Evolutionary conservation across 2,113 vertebrate genomes (phyloP).

Genomic region (Lycaon pictus): DNA sequence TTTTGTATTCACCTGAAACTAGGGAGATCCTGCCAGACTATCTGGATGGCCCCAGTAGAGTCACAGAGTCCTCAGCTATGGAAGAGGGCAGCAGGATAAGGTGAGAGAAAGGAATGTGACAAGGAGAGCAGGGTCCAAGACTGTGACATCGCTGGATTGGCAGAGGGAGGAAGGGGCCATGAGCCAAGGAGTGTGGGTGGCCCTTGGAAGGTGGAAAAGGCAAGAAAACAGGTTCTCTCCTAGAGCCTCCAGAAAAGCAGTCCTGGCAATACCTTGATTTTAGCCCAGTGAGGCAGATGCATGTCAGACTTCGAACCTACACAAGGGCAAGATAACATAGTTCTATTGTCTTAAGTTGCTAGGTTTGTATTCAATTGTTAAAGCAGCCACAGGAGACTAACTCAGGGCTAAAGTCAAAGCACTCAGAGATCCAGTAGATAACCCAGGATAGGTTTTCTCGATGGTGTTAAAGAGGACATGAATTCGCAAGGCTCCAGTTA

Average conservation of each 20-base stretch:
- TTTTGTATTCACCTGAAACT: neutral
- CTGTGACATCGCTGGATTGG: fast-evolving
- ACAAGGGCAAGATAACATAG: neutral
- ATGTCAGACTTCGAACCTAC: neutral
- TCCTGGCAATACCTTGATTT: neutral
- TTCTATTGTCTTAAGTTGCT: neutral
- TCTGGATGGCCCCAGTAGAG: neutral
- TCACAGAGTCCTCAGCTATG: neutral
- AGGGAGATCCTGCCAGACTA: neutral
- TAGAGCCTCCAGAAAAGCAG: neutral
- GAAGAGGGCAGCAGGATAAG: neutral
- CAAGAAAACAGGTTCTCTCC: neutral
- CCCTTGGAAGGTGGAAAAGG: neutral
- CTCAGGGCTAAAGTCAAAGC: neutral
- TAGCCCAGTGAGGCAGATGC: neutral
- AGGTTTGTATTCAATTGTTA: neutral
- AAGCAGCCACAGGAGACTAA: neutral
- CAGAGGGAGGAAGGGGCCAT: neutral
- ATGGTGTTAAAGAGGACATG: neutral
- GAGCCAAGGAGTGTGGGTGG: neutral
- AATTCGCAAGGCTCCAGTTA: neutral
- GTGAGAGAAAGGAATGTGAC: neutral
- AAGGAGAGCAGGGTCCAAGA: neutral
- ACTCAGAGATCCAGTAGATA: neutral
- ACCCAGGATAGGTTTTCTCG: neutral